These are phyloP conservation scores for Thymelicus lineola DNA, from an alignment of 2,888 invertebrate species.

Conservation along the genomic window DNA sequence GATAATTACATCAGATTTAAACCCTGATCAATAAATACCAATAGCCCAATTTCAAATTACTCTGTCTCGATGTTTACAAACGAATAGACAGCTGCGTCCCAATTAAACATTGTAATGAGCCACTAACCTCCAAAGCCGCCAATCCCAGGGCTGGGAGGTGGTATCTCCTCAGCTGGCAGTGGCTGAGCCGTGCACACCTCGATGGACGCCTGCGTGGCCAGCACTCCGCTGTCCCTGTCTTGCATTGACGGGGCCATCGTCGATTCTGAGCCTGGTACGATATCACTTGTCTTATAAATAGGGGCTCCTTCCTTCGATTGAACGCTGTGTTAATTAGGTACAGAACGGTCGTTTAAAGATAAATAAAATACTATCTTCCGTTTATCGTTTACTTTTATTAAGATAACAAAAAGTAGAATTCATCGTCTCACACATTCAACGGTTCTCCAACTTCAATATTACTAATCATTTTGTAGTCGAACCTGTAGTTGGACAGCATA, in stretches of 20 bases:
- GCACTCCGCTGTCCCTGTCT: constrained; percentile 68
- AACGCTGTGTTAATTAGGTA: no score
- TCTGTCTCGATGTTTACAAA: neutral
- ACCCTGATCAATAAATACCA: neutral
- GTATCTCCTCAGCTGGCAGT: constrained; percentile 60
- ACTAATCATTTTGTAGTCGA: no score
- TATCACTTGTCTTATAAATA: neutral
- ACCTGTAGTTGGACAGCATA: no score
- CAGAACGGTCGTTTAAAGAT: no score
- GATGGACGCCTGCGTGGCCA: constrained; percentile 63
- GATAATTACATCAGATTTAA: no score
- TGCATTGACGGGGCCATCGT: constrained; percentile 77
- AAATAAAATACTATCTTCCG: no score
- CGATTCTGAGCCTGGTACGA: constrained; percentile 66
- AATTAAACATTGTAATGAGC: neutral
- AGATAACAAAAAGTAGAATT: no score
- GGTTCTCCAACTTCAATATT: no score
- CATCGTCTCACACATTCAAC: no score
- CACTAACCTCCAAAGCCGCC: constrained; percentile 64
- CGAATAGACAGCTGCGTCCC: neutral
- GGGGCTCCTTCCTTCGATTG: no score
- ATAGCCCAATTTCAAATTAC: neutral
- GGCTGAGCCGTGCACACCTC: constrained; percentile 62
- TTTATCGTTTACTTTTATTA: no score
- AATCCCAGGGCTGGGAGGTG: constrained; percentile 71